Evolutionary conservation across 35 echinoderm and acorn worm species (phyloP), one percentile per base, ranked within the genome.

Genomic region (Patiria miniata): DNA sequence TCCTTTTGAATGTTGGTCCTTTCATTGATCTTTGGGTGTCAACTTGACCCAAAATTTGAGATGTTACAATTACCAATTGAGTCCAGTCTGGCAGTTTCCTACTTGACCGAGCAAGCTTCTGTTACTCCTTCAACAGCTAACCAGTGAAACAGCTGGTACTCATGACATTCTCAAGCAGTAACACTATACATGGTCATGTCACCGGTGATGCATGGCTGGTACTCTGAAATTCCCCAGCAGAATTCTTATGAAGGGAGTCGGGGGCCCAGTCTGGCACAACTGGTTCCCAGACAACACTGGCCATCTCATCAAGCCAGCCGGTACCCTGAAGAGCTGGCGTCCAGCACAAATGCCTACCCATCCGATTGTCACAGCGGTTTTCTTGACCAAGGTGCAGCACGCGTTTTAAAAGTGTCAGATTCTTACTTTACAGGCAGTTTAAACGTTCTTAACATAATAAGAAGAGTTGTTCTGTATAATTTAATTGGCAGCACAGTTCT

Each of bases 391-490:
- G 23, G 82, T 51, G 37, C 78, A 80, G 37, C 78, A 80, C 78
- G 78, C 39, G 37, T 16, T 37, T 39, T n/a, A n/a, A 22, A 58
- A 59, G 17, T 39, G 39, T 36, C 29, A 33, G 28, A 53, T 59
- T 53, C 26, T 53, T 58, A 84, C 36, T 59, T 82, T 52, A 59
- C 53, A 53, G 53, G 82, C 57, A 59, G 82, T 84, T 56, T 59
- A 84, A 84, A 82, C 21, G 23, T 36, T 84, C 51, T 53, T 53
- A 82, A 61, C 32, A 57, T 57, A 58, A 58, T 84, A 38, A 53
- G 51, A 53, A 59, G 82, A 58, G 82, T 59, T 84, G 82, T 84
- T 84, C 57, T 82, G 29, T 82, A 56, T 30, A 54, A 22, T 54
- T 58, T 16, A 33, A 21, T 59, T 84, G 33, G 82, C 82, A 84